Percentiles rank a stretch among this genome's conserved stretches.
Evolutionary conservation across 1,140 invertebrate species (phyloP).

Genomic region (Heliconius nattereri): DNA sequence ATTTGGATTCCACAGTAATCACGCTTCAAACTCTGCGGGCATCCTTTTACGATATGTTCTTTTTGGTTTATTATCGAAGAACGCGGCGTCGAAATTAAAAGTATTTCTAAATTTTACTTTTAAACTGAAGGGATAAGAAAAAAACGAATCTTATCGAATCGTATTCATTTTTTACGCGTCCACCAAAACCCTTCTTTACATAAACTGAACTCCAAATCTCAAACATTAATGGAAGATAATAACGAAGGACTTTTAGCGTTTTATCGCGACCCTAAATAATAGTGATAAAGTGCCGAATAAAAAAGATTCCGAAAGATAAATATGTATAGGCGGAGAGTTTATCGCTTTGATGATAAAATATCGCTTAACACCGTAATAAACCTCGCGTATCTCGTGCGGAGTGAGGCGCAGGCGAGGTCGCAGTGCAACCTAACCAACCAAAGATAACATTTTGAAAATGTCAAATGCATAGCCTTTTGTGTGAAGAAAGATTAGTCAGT

Average conservation of each 20-base stretch:
- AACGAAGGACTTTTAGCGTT: slow-evolving; percentile 49
- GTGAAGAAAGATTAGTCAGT: slow-evolving; percentile 14
- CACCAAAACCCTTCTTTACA: slow-evolving; percentile 38
- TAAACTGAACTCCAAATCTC: slow-evolving; percentile 43
- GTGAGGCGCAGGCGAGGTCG: slow-evolving; percentile 48
- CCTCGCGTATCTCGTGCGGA: slow-evolving; percentile 57
- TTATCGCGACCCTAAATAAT: slow-evolving; percentile 75
- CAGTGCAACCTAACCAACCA: slow-evolving; percentile 27
- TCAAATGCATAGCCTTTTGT: slow-evolving; percentile 17
- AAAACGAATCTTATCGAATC: slow-evolving; percentile 31
- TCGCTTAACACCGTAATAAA: slow-evolving; percentile 68
- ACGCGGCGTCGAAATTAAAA: slow-evolving; percentile 16
- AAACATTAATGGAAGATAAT: slow-evolving; percentile 44
- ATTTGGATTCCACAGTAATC: not conserved
- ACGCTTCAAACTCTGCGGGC: not conserved
- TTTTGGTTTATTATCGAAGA: slow-evolving; percentile 1
- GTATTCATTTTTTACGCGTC: slow-evolving; percentile 32
- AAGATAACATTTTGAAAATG: slow-evolving; percentile 29
- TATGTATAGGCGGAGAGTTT: slow-evolving; percentile 55
- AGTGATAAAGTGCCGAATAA: slow-evolving; percentile 74
- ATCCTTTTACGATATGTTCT: slow-evolving; percentile 8
- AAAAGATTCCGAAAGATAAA: slow-evolving; percentile 71
- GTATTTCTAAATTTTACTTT: slow-evolving; percentile 23
- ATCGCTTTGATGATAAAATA: slow-evolving; percentile 68
- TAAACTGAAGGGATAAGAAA: slow-evolving; percentile 2